These are phyloP conservation scores for Caenorhabditis sp. DNA, from an alignment of 2,888 invertebrate genomes.

Conservation along the genomic window DNA sequence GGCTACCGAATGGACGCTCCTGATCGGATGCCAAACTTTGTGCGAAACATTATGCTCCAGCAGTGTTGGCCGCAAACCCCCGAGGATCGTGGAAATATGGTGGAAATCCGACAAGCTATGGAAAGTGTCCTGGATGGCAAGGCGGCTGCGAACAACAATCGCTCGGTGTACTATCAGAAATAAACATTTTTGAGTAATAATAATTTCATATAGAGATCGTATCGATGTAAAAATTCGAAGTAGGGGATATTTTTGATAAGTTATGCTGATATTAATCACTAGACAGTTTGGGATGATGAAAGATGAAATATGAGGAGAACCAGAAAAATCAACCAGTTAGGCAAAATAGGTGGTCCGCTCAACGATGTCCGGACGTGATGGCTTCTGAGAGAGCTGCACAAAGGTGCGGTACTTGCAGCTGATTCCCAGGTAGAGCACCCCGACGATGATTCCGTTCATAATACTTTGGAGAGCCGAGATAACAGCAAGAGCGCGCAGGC, in stretches of 20 bases:
- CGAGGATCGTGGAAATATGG: constrained; percentile 61
- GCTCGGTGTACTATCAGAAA: constrained; percentile 49
- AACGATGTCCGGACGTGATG: constrained; percentile 48
- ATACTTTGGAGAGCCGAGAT: constrained; percentile 58
- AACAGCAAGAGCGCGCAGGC: constrained; percentile 58
- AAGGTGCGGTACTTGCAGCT: constrained; percentile 69
- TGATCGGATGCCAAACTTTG: constrained; percentile 70
- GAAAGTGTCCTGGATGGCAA: constrained; percentile 58
- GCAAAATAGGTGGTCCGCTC: constrained; percentile 64
- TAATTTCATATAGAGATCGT: too few species aligned
- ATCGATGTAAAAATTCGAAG: too few species aligned
- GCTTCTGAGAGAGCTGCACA: constrained; percentile 62
- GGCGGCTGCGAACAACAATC: constrained; percentile 16
- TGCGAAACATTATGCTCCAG: constrained; percentile 66
- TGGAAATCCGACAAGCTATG: constrained; percentile 50
- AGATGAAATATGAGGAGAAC: background rate
- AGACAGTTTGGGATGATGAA: background rate
- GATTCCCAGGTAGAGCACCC: constrained; percentile 66
- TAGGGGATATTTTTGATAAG: background rate
- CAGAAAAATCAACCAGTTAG: constrained; percentile 14
- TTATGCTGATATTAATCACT: constrained; percentile 3
- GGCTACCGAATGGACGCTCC: constrained; percentile 74
- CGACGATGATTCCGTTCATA: constrained; percentile 59
- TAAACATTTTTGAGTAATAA: too few species aligned
- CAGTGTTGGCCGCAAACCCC: constrained; percentile 56